Conservation (phyloP, 1,140 invertebrate genomes). For the Drosophila takahashii region DNA sequence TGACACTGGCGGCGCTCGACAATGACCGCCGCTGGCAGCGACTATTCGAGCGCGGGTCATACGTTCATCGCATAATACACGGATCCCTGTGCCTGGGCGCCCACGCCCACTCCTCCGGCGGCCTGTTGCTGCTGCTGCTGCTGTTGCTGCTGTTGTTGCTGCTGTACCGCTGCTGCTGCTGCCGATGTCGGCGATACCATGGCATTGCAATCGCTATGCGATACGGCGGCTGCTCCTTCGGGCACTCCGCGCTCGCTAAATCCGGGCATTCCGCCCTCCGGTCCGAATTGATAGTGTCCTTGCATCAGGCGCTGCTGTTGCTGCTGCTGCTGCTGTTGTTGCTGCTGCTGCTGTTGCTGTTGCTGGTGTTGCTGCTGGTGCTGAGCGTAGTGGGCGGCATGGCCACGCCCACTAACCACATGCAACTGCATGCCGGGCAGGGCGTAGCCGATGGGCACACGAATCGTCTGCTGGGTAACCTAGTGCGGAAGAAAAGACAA, state of each 20-base stretch:
- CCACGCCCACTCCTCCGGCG: conserved; percentile 27
- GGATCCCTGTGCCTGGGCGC: conserved; percentile 70
- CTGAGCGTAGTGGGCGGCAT: conserved; percentile 77
- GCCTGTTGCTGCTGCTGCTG: conserved; percentile 46
- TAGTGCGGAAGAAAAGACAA: not conserved
- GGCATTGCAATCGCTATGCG: conserved; percentile 84
- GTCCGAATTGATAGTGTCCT: conserved; percentile 78
- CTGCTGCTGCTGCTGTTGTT: conserved; percentile 37
- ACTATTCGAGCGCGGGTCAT: conserved; percentile 84
- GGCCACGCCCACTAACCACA: conserved; percentile 85
- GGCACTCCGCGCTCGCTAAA: conserved; percentile 87
- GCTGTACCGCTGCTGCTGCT: conserved; percentile 61
- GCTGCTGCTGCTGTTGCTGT: conserved; percentile 27
- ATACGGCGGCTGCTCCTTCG: conserved; percentile 87
- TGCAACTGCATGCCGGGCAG: conserved; percentile 82
- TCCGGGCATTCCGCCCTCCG: conserved; percentile 83
- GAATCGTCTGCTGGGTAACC: conserved; percentile 85
- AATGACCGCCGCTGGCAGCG: conserved; percentile 81
- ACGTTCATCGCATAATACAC: conserved; percentile 86
- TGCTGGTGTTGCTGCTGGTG: conserved; percentile 64
- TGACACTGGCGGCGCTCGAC: conserved; percentile 84
- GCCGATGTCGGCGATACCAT: conserved; percentile 84
- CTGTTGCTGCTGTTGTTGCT: conserved; percentile 55
- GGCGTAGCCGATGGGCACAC: conserved; percentile 82
- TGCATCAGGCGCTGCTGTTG: conserved; percentile 59